Evolutionary conservation across 2,888 invertebrate genomes (phyloP), one percentile per base, ranked within the genome.

Genomic region (Nipponacmea schrenckii): DNA sequence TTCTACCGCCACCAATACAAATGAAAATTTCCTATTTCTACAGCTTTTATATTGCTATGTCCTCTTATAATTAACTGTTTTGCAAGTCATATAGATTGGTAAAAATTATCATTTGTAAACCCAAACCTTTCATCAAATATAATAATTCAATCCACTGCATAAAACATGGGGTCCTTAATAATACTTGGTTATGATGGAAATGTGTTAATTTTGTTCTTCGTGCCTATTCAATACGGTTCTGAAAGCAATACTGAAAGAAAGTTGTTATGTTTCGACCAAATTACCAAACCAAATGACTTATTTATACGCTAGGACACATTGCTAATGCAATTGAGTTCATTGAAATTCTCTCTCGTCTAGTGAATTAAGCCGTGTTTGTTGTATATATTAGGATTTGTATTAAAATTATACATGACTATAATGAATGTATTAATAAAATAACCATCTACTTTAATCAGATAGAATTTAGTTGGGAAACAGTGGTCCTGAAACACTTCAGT

Each of bases 91-190:
- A 24, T 56, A 56, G 56, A 56, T 56, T 56, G 56, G 56, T 20
- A 56, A 39, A 14, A 56, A 56, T 56, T 56, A 56, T 56, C 56
- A 56, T 56, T 56, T 56, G 56, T 56, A 56, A 56, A 56, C 56
- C 56, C 20, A 56, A 56, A 24, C 56, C 56, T 56, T 56, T 56
- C 24, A 56, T 56, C 56, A 56, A 56, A 56, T 56, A 56, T 56
- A 56, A 56, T 56, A 56, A 56, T 56, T 56, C 56, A 56, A 56
- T 24, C 24, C 56, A 56, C 20, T 56, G 56, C 56, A 56, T 56
- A 56, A 56, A 56, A 56, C 56, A 56, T 56, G 56, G 56, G 56
- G 12, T 56, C 39, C 39, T 56, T 56, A 56, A 56, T 56, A 56
- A 56, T 56, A 56, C 56, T 56, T 20, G 20, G 20, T 56, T 56